Evolutionary conservation across 2,113 vertebrate species (phyloP).

Genomic region (Brachirus orientalis): DNA sequence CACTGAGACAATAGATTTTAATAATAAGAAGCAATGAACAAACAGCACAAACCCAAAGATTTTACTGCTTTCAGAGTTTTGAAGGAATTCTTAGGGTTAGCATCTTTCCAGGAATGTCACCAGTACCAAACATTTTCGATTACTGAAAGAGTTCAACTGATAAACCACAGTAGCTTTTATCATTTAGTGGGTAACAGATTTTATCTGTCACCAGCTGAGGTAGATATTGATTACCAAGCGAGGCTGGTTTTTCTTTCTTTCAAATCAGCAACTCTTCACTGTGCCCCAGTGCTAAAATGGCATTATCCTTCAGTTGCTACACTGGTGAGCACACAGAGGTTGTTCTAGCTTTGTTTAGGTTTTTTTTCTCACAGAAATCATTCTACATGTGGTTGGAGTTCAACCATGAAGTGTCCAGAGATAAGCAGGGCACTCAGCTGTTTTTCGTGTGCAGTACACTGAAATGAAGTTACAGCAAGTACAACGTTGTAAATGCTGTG

Average conservation of each 20-base stretch:
- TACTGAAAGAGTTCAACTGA: constrained; percentile 1
- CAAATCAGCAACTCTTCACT: constrained; percentile 2
- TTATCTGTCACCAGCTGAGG: constrained; percentile 6
- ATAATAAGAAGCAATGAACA: too few species aligned
- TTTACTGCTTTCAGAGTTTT: too few species aligned
- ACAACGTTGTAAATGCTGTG: background rate
- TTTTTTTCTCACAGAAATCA: constrained; percentile 14
- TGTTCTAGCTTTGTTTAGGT: background rate
- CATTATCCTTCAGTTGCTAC: constrained; percentile 1
- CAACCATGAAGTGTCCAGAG: background rate
- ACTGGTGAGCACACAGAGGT: background rate
- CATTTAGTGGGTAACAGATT: background rate
- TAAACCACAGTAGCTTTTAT: constrained; percentile 15
- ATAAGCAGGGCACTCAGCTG: background rate
- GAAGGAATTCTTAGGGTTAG: too few species aligned
- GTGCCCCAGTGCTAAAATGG: background rate
- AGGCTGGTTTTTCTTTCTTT: background rate
- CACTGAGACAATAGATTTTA: too few species aligned
- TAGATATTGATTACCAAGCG: background rate
- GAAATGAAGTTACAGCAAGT: background rate
- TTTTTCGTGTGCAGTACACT: background rate
- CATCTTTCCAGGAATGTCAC: too few species aligned
- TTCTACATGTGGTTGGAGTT: background rate
- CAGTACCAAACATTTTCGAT: background rate
- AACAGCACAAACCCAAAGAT: too few species aligned